Conservation (phyloP, 2,113 vertebrate species). For the Tachycineta bicolor region DNA sequence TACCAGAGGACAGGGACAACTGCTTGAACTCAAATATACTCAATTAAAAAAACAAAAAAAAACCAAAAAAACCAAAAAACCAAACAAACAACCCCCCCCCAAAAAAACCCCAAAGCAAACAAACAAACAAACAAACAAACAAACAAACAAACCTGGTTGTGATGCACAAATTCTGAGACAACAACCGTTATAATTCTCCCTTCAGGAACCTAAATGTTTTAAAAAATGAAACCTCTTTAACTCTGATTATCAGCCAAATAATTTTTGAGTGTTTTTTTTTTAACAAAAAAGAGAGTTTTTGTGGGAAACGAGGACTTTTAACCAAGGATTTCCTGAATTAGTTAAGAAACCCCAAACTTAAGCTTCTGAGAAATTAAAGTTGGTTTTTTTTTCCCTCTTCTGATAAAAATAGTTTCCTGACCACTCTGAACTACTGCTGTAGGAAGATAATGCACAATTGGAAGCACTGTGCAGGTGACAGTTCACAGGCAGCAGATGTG, state of each 20-base stretch:
- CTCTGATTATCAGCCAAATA: background rate
- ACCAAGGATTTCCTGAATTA: background rate
- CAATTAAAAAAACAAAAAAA: background rate
- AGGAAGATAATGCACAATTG: background rate
- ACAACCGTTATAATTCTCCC: background rate
- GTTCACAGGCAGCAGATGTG: background rate
- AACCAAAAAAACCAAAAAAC: too few relatives aligned
- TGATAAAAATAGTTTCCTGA: background rate
- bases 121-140: too few relatives aligned
- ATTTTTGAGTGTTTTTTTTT: background rate
- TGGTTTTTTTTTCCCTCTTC: background rate
- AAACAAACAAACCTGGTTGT: too few relatives aligned
- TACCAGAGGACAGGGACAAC: background rate
- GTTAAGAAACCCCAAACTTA: background rate
- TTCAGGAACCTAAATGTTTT: background rate
- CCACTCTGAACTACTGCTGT: background rate
- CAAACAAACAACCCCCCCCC: too few relatives aligned
- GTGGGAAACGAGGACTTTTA: background rate
- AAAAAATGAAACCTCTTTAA: background rate
- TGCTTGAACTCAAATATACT: background rate
- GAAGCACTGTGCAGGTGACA: background rate
- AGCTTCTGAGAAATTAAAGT: background rate
- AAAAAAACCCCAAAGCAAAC: too few relatives aligned
- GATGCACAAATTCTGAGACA: background rate
- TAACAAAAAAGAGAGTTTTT: background rate